Conservation (phyloP, 2,113 vertebrate species). For the Tyrannus savana region DNA sequence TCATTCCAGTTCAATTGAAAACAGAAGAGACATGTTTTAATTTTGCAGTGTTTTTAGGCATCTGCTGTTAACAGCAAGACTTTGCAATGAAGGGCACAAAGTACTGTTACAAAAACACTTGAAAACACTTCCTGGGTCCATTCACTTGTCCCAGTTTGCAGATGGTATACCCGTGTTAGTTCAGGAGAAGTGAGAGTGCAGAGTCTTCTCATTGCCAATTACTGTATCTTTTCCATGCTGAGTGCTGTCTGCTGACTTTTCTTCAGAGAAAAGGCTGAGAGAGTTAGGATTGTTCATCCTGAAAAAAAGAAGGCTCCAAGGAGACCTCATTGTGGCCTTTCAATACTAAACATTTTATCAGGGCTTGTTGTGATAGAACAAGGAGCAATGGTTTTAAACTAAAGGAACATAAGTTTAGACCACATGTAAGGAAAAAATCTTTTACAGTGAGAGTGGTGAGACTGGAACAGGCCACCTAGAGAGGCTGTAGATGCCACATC, state of each 20-base stretch:
- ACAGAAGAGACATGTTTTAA: constrained; percentile 34
- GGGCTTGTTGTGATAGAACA: background rate
- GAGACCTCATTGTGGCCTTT: background rate
- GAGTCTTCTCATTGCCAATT: background rate
- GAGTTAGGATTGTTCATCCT: background rate
- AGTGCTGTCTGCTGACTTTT: background rate
- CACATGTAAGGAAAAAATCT: background rate
- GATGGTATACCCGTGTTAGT: background rate
- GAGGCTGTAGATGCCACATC: background rate
- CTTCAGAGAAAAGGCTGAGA: background rate
- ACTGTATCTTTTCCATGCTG: background rate
- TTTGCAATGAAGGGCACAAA: background rate
- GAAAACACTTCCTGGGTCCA: background rate
- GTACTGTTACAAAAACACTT: background rate
- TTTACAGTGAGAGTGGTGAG: background rate
- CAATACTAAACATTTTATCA: background rate
- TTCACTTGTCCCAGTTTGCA: background rate
- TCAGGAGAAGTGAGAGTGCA: background rate
- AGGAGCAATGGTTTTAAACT: background rate
- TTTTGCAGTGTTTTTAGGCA: constrained; percentile 19
- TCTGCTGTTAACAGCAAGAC: background rate
- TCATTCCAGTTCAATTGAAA: constrained; percentile 63
- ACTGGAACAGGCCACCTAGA: background rate
- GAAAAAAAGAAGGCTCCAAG: background rate
- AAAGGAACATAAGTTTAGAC: background rate